Evolutionary conservation across 2,888 invertebrate genomes (phyloP), one percentile per base, ranked within the genome.

Genomic region (Caenorhabditis sinica): DNA sequence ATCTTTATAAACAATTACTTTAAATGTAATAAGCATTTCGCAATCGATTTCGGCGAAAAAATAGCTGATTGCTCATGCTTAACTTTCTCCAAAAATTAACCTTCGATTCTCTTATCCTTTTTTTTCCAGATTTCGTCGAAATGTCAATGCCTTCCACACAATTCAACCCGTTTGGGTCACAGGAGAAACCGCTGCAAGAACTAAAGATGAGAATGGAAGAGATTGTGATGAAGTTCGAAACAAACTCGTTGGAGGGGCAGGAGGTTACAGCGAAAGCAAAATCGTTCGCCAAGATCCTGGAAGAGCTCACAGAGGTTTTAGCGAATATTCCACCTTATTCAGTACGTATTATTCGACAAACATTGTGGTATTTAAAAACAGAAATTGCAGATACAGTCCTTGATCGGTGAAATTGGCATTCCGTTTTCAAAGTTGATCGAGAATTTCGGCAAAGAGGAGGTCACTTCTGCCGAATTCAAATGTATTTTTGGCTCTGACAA

Each of bases 161-260:
- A 15, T 76, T 76, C 36, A 76, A 76, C 56, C 75, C 75, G 6
- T 68, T 68, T n/a, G 75, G 68, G 13, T 15, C 13, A 23, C 36
- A 63, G 17, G 33, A 45, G 1, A n/a, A 2, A 6, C 23, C 45
- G 0, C 13, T 74, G 49, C 2, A 33, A 40, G 23, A n/a, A 9
- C 40, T 74, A 0, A 63, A 43, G 13, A 36, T 1, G 28, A 28
- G 43, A 53, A 33, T 74, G 25, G 40, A 53, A 17, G 20, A 43
- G 5, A 36, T 76, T 17, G 6, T 3, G 8, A 20, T 4, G 30
- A 23, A 58, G 5, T 45, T 36, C 43, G 49, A 56, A 15, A 28
- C 25, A 56, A 20, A 25, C 56, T 9, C 13, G 25, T 28, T 15
- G 28, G 15, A 28, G 25, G 28, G 56, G 2, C 25, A 20, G 15